These are phyloP conservation scores for Pristionchus entomophagus DNA, from an alignment of 2,888 invertebrate genomes.

Conservation along the genomic window DNA sequence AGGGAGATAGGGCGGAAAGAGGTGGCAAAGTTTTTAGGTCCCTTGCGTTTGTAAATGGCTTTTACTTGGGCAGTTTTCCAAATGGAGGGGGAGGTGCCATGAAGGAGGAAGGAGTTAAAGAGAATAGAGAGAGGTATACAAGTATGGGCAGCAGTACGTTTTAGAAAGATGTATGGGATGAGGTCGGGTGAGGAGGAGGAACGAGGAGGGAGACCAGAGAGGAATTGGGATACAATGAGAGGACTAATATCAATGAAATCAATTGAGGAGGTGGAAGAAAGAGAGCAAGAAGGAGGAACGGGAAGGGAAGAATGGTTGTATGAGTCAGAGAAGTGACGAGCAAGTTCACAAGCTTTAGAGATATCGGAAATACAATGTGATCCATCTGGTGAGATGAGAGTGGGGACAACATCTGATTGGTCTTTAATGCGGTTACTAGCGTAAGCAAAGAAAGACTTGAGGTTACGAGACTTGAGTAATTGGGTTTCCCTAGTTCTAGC, in stretches of 20 bases:
- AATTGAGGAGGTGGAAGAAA: not conserved
- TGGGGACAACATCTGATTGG: not conserved
- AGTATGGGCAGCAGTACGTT: not conserved
- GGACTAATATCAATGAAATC: not conserved
- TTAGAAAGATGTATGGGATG: constrained; percentile 29
- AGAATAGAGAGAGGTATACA: not conserved
- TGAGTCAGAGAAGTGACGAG: not conserved
- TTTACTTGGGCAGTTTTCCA: not conserved
- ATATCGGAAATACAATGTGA: not conserved
- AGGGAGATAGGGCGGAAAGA: not conserved
- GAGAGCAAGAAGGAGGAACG: not conserved
- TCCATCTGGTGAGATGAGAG: not conserved
- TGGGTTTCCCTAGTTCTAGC: not conserved
- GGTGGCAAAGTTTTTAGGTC: not conserved
- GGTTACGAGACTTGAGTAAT: not conserved
- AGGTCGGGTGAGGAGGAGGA: not conserved
- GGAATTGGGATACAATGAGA: no score
- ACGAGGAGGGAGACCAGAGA: no score
- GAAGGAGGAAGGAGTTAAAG: not conserved
- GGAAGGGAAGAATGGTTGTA: not conserved
- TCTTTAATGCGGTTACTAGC: not conserved
- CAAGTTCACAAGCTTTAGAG: not conserved
- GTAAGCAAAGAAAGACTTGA: not conserved
- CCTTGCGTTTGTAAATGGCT: not conserved
- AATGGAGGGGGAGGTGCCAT: not conserved